Percentiles rank a stretch among this genome's conserved stretches.
Conservation (phyloP, 2,797 vertebrate genomes). For the Sebastes minor region DNA sequence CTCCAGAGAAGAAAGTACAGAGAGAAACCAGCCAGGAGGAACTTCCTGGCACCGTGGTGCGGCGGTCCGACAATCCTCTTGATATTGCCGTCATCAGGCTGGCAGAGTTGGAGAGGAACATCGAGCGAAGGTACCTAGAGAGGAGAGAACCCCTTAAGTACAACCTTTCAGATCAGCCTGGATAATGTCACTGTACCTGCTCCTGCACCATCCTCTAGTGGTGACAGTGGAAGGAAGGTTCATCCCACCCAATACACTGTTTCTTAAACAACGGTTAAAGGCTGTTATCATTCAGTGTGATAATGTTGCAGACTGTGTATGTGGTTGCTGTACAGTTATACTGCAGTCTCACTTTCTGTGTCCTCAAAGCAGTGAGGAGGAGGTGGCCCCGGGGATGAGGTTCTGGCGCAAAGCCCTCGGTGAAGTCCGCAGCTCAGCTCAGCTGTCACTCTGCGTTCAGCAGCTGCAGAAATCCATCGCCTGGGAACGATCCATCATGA, state of each 20-base stretch:
- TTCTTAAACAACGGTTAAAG: background rate
- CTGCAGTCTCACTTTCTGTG: conserved; percentile 6
- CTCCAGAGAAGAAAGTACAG: conserved; percentile 74
- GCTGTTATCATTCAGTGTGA: conserved; percentile 32
- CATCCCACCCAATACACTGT: conserved; percentile 69
- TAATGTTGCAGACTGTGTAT: background rate
- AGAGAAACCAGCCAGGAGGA: conserved; percentile 80
- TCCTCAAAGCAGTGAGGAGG: conserved; percentile 89
- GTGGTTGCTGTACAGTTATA: background rate
- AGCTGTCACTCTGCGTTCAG: conserved; percentile 96
- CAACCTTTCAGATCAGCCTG: conserved; percentile 92
- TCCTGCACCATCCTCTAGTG: conserved; percentile 91
- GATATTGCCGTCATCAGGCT: conserved; percentile 96
- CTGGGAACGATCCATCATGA: conserved; percentile 97
- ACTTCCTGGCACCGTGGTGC: conserved; percentile 78
- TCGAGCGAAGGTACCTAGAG: conserved; percentile 96
- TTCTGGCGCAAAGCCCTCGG: conserved; percentile 91
- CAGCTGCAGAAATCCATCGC: conserved; percentile 96
- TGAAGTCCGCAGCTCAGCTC: conserved; percentile 92
- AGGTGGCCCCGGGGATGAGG: conserved; percentile 92
- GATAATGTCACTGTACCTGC: conserved; percentile 93
- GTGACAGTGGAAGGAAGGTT: conserved; percentile 95
- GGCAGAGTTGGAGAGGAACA: conserved; percentile 97
- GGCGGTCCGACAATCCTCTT: conserved; percentile 93
- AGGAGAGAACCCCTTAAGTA: conserved; percentile 91